Evolutionary conservation across 2,888 invertebrate species (phyloP).

Genomic region (Tenthredo distinguenda): DNA sequence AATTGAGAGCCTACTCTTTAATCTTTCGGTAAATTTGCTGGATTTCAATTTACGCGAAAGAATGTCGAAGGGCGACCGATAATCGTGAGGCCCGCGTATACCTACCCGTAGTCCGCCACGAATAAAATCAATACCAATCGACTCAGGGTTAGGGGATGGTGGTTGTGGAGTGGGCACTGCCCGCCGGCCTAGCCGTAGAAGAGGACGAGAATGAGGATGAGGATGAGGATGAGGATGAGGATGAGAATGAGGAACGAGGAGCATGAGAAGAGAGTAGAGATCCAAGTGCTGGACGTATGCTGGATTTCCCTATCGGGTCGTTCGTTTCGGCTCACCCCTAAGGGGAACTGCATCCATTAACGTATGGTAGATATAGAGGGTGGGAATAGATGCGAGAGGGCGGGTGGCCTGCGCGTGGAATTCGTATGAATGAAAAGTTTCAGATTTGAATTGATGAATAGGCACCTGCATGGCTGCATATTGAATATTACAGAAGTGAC

Average conservation of each 20-base stretch:
- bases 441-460: constrained; percentile 75
- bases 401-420: constrained; percentile 64
- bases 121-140: constrained; percentile 52
- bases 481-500: constrained; percentile 70
- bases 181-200: constrained; percentile 49
- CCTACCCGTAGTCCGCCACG: constrained; percentile 19
- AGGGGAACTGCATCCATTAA: constrained; percentile 73
- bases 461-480: constrained; percentile 66
- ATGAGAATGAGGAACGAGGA: constrained; percentile 54
- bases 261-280: constrained; percentile 27
- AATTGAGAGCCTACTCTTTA: constrained; percentile 47
- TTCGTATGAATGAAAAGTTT: constrained; percentile 70
- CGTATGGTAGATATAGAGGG: constrained; percentile 60
- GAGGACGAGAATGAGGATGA: constrained; percentile 57
- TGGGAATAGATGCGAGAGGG: constrained; percentile 32
- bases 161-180: constrained; percentile 23
- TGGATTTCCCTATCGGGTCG: constrained; percentile 76
- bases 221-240: constrained; percentile 56
- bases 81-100: constrained; percentile 36
- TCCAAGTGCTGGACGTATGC: constrained; percentile 59
- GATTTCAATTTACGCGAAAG: constrained; percentile 51
- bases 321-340: constrained; percentile 72
- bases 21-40: constrained; percentile 52
- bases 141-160: constrained; percentile 44
- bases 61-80: constrained; percentile 48